These are phyloP conservation scores for Euplexia lucipara DNA, from an alignment of 2,888 invertebrate genomes.

Conservation along the genomic window DNA sequence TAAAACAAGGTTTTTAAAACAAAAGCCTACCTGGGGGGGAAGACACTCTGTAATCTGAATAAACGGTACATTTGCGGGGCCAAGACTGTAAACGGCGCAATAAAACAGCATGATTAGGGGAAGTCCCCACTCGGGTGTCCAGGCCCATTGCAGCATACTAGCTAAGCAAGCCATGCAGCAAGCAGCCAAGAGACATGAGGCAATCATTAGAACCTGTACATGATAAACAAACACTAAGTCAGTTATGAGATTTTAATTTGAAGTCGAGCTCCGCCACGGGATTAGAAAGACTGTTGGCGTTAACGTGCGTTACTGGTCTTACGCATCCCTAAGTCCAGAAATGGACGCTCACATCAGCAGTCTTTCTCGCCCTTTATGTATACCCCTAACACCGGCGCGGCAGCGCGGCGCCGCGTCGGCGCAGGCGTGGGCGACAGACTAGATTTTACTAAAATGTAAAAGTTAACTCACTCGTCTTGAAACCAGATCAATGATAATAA, in stretches of 20 bases:
- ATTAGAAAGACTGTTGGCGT: too few species aligned
- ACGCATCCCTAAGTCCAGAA: too few species aligned
- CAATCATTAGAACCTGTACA: conserved; percentile 71
- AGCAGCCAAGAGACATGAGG: conserved; percentile 59
- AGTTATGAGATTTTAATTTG: too few species aligned
- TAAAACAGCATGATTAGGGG: conserved; percentile 72
- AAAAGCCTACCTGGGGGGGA: conserved; percentile 66
- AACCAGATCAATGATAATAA: conserved; percentile 85
- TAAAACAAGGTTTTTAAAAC: neutral
- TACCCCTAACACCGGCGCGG: too few species aligned
- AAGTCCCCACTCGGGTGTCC: conserved; percentile 74
- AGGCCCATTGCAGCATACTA: conserved; percentile 68
- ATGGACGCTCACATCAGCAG: too few species aligned
- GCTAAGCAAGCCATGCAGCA: conserved; percentile 66
- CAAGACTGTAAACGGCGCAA: conserved; percentile 73
- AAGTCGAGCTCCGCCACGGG: too few species aligned
- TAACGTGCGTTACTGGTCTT: too few species aligned
- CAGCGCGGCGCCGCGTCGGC: too few species aligned
- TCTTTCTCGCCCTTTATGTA: too few species aligned
- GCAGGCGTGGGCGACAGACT: too few species aligned
- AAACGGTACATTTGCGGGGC: conserved; percentile 72
- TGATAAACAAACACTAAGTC: neutral
- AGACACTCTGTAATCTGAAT: conserved; percentile 70
- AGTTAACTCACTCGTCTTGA: conserved; percentile 84
- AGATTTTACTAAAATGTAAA: too few species aligned